Evolutionary conservation across 2,113 vertebrate species (phyloP).

Genomic region (Toxostoma redivivum): DNA sequence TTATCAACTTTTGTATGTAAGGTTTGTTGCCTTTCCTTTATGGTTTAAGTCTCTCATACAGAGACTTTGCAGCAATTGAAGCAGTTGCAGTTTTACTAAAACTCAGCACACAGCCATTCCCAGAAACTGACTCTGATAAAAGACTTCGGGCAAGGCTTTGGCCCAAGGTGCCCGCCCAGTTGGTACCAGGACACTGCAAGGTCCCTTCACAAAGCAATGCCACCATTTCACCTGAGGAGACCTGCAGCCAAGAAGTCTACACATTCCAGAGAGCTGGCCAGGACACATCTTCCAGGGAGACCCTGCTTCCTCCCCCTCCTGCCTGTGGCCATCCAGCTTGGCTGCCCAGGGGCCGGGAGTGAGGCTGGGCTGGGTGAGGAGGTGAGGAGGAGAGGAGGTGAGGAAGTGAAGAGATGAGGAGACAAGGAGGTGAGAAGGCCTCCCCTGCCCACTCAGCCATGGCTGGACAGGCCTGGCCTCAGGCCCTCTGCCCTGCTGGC

Average conservation of each 20-base stretch:
- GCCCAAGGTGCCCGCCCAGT: rapidly evolving
- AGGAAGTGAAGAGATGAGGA: too few species aligned
- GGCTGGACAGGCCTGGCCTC: rapidly evolving
- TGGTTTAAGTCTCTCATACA: background rate
- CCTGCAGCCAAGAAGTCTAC: rapidly evolving
- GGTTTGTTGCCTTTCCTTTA: background rate
- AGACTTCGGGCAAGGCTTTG: background rate
- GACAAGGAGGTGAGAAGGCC: too few species aligned
- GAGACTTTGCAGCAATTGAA: background rate
- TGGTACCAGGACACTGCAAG: background rate
- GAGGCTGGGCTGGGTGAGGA: rapidly evolving
- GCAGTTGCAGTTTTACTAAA: background rate
- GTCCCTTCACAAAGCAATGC: background rate
- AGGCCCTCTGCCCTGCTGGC: rapidly evolving
- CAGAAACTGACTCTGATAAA: background rate
- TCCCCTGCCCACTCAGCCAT: rapidly evolving
- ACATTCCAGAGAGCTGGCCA: rapidly evolving
- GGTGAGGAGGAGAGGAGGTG: too few species aligned
- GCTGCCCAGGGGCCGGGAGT: rapidly evolving
- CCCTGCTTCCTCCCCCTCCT: background rate
- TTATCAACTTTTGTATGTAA: background rate
- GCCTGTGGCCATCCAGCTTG: rapidly evolving
- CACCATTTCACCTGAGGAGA: background rate
- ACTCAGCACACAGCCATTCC: background rate
- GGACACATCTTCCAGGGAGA: background rate